phyloP scores from a whole-genome alignment of 1,140 invertebrate species.

The Melitaea cinxia region DNA sequence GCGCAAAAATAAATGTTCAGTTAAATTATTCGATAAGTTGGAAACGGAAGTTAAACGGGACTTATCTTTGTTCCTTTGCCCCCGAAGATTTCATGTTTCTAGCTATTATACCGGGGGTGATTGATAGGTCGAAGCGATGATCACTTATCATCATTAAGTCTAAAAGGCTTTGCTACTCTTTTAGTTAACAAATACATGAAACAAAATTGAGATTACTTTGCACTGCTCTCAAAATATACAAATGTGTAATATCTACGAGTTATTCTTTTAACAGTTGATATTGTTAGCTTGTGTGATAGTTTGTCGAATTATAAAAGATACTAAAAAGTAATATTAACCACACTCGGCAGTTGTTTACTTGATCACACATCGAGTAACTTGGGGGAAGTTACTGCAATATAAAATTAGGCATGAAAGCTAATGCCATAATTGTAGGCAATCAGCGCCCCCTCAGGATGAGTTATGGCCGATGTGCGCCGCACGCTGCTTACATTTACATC shows the following conservation, averaged over 20 bases:
- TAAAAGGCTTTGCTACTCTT: not conserved
- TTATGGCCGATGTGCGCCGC: constrained; percentile 52
- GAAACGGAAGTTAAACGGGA: constrained; percentile 83
- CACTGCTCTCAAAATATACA: too few species aligned
- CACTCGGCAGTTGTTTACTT: constrained; percentile 32
- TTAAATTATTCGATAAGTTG: constrained; percentile 84
- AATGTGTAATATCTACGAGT: too few species aligned
- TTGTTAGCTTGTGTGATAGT: too few species aligned
- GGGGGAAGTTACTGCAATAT: constrained; percentile 53
- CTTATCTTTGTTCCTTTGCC: constrained; percentile 80
- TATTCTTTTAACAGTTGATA: too few species aligned
- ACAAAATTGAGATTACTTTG: not conserved
- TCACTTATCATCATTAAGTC: not conserved
- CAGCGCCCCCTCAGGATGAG: constrained; percentile 72
- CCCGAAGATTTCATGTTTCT: constrained; percentile 78
- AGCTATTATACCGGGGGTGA: constrained; percentile 74
- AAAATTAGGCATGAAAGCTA: constrained; percentile 77
- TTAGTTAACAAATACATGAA: not conserved
- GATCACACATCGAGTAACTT: constrained; percentile 39
- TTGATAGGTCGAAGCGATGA: constrained; percentile 61
- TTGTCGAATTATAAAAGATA: too few species aligned
- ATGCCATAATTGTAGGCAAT: constrained; percentile 78
- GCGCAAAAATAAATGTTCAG: constrained; percentile 83
- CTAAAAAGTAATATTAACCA: not conserved
- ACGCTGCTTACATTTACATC: constrained; percentile 62